A percentile compares a stretch with the other conserved stretches of the same genome.
Conservation (phyloP, 23 tunicate genomes). For the Botrylloides violaceus region DNA sequence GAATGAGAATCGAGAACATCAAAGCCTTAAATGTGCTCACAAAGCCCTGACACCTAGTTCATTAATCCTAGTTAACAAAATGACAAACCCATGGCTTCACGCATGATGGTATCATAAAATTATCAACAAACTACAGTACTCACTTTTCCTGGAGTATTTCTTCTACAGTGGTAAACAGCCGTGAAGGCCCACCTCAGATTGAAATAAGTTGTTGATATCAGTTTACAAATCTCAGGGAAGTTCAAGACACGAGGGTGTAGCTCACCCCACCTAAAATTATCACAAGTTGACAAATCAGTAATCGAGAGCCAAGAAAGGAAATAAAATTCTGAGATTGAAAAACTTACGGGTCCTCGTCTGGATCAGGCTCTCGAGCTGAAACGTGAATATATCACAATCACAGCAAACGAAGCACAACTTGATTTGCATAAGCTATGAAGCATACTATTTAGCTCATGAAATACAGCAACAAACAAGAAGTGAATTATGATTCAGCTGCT, state of each 20-base stretch:
- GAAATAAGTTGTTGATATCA: constrained; percentile 17
- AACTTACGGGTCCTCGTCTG: constrained; percentile 40
- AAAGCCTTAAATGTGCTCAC: no score
- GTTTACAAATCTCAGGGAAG: constrained; percentile 63
- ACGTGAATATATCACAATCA: no score
- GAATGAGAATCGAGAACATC: no score
- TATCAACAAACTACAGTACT: not conserved
- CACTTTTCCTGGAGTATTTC: constrained; percentile 50
- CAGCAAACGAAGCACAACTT: no score
- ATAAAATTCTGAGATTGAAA: not conserved
- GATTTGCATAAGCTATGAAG: no score
- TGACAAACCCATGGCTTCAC: no score
- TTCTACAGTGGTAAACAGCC: constrained; percentile 18
- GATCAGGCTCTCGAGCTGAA: constrained; percentile 51
- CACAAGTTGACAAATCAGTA: not conserved
- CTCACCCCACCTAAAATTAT: constrained; percentile 57
- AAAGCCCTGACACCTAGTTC: no score
- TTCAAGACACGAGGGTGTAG: constrained; percentile 59
- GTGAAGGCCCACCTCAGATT: constrained; percentile 1
- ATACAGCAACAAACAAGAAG: no score
- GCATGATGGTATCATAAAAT: not conserved
- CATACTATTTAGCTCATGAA: no score
- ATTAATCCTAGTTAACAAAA: no score
- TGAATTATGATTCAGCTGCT: no score
- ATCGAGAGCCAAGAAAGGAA: not conserved